A percentile compares a stretch with the other conserved stretches of the same genome.
Conservation (phyloP, 2,113 vertebrate genomes). For the Calonectris borealis region DNA sequence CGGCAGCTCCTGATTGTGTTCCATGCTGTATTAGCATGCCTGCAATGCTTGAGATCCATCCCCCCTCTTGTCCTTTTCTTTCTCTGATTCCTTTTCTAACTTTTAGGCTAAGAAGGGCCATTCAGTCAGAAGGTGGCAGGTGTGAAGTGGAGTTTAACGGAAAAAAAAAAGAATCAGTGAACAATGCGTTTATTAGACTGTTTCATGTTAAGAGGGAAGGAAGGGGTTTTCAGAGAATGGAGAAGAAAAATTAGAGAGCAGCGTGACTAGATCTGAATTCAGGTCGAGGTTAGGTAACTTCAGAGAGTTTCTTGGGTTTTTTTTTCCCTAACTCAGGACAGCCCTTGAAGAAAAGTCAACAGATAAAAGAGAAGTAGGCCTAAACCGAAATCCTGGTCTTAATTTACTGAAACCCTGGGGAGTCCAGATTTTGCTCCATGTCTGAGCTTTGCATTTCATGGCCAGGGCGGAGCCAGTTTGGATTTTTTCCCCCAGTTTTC, state of each 20-base stretch:
- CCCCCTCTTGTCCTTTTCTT: background rate
- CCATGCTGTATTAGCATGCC: background rate
- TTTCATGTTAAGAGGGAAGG: background rate
- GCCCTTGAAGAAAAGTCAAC: background rate
- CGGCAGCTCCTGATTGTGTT: conserved; percentile 36
- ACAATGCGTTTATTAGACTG: background rate
- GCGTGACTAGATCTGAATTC: background rate
- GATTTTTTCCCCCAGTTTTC: background rate
- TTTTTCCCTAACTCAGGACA: background rate
- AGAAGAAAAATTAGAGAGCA: background rate
- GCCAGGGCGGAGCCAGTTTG: background rate
- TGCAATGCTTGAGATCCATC: background rate
- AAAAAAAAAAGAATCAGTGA: background rate
- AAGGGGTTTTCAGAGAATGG: background rate
- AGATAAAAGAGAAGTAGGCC: background rate
- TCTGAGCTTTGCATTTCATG: background rate
- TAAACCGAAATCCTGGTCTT: background rate
- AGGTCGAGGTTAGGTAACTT: background rate
- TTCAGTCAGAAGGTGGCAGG: conserved; percentile 22
- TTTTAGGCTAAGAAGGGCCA: background rate
- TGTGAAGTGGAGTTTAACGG: conserved; percentile 14
- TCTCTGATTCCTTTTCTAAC: conserved; percentile 25
- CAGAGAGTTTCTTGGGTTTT: background rate
- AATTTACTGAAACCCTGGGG: background rate
- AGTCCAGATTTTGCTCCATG: background rate